Evolutionary conservation across 1,140 invertebrate species (phyloP), one percentile per base, ranked within the genome.

Genomic region (Papilio helenus): DNA sequence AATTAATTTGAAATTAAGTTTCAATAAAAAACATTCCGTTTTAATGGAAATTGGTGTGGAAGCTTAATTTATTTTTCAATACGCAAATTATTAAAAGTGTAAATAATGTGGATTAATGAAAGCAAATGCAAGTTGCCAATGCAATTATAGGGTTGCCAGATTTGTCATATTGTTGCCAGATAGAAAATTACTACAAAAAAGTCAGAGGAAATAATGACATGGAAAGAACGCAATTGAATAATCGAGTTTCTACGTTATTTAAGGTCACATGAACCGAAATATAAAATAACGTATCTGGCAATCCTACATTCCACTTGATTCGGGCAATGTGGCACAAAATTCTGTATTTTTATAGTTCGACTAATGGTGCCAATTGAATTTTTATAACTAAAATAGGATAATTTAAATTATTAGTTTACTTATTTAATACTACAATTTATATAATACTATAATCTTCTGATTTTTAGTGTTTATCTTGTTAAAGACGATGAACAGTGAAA

Each of bases 361-460:
- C 76, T 65, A 77, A 77, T 42, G 55, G 76, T 77, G 76, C 76
- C 76, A 77, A 77, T 77, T 42, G 55, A 77, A 61, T 42, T 65
- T 77, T 77, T 39, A 44, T 65, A 23, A 61, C 16, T 77, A 61
- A 65, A 46, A 65, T 77, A 77, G 58, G 76, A 61, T 23, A 20
- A 65, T 42, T 61, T 68, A 7, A 61, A 61, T 26, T 10, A 61
- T 61, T 61, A 23, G 20, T 61, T 61, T 39, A 39, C 34, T 39
- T 39, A 34, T 34, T 34, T n/a, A n/a, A n/a, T n/a, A n/a, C n/a
- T n/a, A n/a, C 34, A 34, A 34, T 4, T 34, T 34, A 34, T 34
- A 34, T 3, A 34, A 34, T 0, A 34, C n/a, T n/a, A 34, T 34
- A 34, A 34, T 34, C 5, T 34, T 4, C 34, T 34, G 34, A 34